Evolutionary conservation across 1,140 invertebrate species (phyloP).

Genomic region (Diachasma alloeum): DNA sequence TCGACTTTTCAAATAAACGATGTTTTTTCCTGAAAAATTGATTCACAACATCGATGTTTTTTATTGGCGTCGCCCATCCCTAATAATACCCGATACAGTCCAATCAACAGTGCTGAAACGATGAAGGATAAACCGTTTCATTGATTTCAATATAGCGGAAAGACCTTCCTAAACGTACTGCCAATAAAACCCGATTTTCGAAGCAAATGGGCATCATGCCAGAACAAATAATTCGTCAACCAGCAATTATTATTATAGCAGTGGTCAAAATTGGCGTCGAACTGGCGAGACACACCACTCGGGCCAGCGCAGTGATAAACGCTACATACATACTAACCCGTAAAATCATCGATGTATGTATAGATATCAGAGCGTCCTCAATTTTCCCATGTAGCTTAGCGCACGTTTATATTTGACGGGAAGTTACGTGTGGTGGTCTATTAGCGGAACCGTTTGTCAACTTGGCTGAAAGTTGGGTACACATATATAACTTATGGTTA

Average conservation of each 20-base stretch:
- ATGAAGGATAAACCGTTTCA: neutral
- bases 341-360: neutral
- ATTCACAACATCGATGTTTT: too few species aligned
- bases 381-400: slow-evolving; percentile 2
- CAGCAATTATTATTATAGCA: slow-evolving; percentile 12
- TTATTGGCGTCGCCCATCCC: too few species aligned
- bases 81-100: neutral
- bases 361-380: neutral
- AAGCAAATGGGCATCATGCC: neutral
- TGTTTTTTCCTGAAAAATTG: too few species aligned
- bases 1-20: too few species aligned
- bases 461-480: neutral
- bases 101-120: neutral
- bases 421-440: slow-evolving; percentile 21
- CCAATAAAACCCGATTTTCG: neutral
- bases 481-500: neutral
- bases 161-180: neutral
- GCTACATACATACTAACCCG: neutral
- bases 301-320: neutral
- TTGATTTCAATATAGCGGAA: neutral
- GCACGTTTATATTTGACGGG: slow-evolving; percentile 1
- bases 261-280: slow-evolving; percentile 16
- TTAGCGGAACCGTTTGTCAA: slow-evolving; percentile 23
- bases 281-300: slow-evolving; percentile 5
- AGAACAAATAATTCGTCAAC: slow-evolving; percentile 20